Evolutionary conservation across 1,140 invertebrate species (phyloP).

Genomic region (Zaprionus kolodkinae): DNA sequence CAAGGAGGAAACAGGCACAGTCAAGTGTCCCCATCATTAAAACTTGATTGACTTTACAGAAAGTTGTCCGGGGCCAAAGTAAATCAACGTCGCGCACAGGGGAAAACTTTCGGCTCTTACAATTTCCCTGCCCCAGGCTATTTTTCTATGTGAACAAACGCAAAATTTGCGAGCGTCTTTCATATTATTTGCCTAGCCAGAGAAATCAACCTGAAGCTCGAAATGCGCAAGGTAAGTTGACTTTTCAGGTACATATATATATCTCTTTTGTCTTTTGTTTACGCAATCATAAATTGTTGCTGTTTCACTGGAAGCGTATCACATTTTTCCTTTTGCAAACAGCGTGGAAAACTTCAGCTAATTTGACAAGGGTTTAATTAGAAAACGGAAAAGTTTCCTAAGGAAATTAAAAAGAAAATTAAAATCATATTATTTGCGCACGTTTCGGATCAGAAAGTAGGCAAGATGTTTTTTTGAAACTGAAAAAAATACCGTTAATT

Average conservation of each 20-base stretch:
- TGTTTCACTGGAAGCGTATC: neutral
- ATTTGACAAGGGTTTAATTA: slow-evolving; percentile 24
- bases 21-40: slow-evolving; percentile 65
- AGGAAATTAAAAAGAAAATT: slow-evolving; percentile 1
- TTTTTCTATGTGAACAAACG: slow-evolving; percentile 32
- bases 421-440: neutral
- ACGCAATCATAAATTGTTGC: neutral
- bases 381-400: neutral
- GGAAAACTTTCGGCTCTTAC: slow-evolving; percentile 28
- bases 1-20: too few relatives aligned
- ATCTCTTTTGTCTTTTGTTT: slow-evolving; percentile 5
- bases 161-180: slow-evolving; percentile 12
- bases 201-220: slow-evolving; percentile 2
- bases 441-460: neutral
- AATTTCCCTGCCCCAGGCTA: slow-evolving; percentile 23
- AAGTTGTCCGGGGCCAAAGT: slow-evolving; percentile 33
- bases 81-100: slow-evolving; percentile 24
- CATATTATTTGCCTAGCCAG: slow-evolving; percentile 6
- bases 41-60: slow-evolving; percentile 75
- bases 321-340: neutral
- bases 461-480: neutral
- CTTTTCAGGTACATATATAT: neutral
- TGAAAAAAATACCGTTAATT: too few relatives aligned
- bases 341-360: neutral
- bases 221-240: slow-evolving; percentile 22